Evolutionary conservation across 37 sponge, comb jelly and placozoan species (phyloP).

Genomic region (Beroe forskalii): DNA sequence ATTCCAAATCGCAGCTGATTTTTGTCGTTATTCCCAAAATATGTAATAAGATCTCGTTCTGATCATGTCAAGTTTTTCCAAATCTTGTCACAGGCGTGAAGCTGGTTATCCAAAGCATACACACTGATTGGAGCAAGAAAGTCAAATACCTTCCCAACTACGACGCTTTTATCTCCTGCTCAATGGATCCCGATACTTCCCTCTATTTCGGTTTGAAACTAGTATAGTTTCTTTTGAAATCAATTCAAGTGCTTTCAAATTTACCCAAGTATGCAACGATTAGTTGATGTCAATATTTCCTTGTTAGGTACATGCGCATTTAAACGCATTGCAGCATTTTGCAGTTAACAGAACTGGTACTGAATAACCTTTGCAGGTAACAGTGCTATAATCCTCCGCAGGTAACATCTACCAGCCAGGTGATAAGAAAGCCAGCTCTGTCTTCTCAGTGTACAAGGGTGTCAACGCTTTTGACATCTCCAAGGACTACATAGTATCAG

Average conservation of each 20-base stretch:
- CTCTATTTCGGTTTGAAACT: slow-evolving; percentile 67
- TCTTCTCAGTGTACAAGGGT: slow-evolving; percentile 81
- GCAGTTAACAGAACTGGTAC: too few relatives aligned
- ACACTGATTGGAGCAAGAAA: slow-evolving; percentile 83
- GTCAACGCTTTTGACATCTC: slow-evolving; percentile 86
- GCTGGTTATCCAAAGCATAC: slow-evolving; percentile 68
- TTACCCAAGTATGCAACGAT: too few relatives aligned
- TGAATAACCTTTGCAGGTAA: too few relatives aligned
- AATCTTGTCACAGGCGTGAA: slow-evolving; percentile 52
- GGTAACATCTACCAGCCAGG: slow-evolving; percentile 46
- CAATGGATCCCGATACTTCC: slow-evolving; percentile 74
- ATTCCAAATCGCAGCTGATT: too few relatives aligned
- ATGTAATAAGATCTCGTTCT: too few relatives aligned
- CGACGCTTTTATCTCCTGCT: slow-evolving; percentile 77
- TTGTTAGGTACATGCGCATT: too few relatives aligned
- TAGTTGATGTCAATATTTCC: too few relatives aligned
- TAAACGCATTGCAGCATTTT: too few relatives aligned
- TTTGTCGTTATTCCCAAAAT: too few relatives aligned
- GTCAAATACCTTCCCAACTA: slow-evolving; percentile 77
- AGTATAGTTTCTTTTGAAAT: neutral
- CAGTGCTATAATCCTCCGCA: neutral
- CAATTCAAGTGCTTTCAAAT: neutral
- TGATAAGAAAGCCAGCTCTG: slow-evolving; percentile 41
- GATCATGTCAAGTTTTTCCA: too few relatives aligned
- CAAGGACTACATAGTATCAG: slow-evolving; percentile 76